Base-by-base conservation (phyloP, 2,888 invertebrate genomes). In the Ochropleura leucogaster region DNA sequence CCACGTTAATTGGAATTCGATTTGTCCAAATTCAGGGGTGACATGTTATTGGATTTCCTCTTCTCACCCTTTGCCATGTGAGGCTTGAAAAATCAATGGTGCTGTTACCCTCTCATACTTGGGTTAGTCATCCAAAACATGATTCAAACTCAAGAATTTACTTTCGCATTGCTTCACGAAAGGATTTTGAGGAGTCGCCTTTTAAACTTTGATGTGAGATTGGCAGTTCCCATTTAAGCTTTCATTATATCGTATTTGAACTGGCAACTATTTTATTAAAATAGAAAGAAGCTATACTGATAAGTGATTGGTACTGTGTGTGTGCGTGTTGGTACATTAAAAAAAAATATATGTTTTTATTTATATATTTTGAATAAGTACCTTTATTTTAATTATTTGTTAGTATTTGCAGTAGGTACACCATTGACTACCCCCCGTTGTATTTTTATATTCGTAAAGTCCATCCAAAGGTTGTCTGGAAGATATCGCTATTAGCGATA, bases 71-170 rank as follows among this genome's bases (percentile, higher is more conserved):
- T 89, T 87, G 85, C 85, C 82, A 86, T 87, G 89, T 92, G 90
- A 89, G 92, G 93, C 91, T 95, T 94, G 91, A 92, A 91, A 94
- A 95, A 95, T 94, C 95, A 92, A 94, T 94, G 91, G 79, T 69
- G 86, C 83, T 74, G 64, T 60, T 44, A 57, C 83, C 89, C 89
- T 87, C 87, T 85, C 79, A 79, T 82, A 77, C 72, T 81, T 74
- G 65, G 55, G 66, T 87, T 88, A 88, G 82, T 88, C 85, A 88
- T 82, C 82, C 87, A 71, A 14, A 57, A 63, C 62, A 82, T 76
- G 82, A 80, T 72, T 85, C 81, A 82, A 82, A 84, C 78, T 76
- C 69, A 84, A 79, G 78, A 75, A 80, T 85, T 77, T 67, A 71
- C 63, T 80, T 79, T 76, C 77, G 79, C 83, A 69, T 84, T 72